Base-by-base conservation (phyloP, 2,888 invertebrate genomes). In the Xestia ashworthii region DNA sequence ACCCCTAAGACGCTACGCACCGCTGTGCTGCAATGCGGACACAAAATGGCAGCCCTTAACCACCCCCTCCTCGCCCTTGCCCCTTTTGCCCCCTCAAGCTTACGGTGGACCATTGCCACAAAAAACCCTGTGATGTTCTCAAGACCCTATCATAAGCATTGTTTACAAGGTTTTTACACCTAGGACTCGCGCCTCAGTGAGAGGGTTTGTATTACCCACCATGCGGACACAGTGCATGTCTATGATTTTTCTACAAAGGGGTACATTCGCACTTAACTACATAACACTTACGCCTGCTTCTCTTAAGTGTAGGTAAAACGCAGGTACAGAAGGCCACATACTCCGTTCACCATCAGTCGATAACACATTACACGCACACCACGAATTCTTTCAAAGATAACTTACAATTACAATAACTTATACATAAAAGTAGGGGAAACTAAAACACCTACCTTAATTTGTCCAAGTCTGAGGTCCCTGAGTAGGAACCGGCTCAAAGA, bases 41-140 rank as follows among this genome's bases (percentile, higher is more conserved):
- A 58, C 74, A 74, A 74, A 58, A 74, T 58, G 74, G 74, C 74
- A 74, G 9, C 38, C 6, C 0, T 12, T 8, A 11, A 6, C 41
- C 9, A 5, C 16, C 9, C 0, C 9, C 1, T n/a, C 5, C 4
- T 16, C 3, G 1, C 12, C 32, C 73, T 0, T 0, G 1, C 1
- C 12, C 32, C 73, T 0, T 0, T 41, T 1, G 2, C 5, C n/a
- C n/a, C 41, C n/a, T 44, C 41, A 14, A 44, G 6, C 9, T 41
- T 50, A 50, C 70, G 9, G 41, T 14, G 19, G 9, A 48, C 16
- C 16, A 46, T 71, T 19, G 41, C 6, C 22, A 22, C 11, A 6
- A 32, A 4, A 71, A 58, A 25, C 12, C 58, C 25, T 14, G 5
- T 6, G 58, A 25, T 58, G 25, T 55, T n/a, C n/a, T 55, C n/a